Base-by-base conservation (phyloP, 2,888 invertebrate genomes). In the Stenichneumon culpator region DNA sequence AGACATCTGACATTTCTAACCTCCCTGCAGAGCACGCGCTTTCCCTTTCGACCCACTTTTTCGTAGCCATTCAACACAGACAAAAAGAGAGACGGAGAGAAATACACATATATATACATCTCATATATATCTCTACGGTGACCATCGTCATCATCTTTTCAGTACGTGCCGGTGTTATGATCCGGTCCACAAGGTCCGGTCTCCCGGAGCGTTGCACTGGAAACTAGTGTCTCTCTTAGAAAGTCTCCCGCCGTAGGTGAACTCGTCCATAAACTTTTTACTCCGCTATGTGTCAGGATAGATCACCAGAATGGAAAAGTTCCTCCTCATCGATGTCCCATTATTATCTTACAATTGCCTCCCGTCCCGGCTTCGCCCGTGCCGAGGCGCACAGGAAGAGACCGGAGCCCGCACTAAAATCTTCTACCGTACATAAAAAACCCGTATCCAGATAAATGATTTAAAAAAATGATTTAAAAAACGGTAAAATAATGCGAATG, bases 21-120 rank as follows among this genome's bases (percentile, higher is more conserved):
- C 65, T 75, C 75, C 72, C 68, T 68, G 44, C 77, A 65, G 77
- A 84, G 79, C 82, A 80, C 82, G 68, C 75, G 85, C 87, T 87
- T 87, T 87, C 87, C 87, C 87, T 86, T 87, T 87, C 87, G 87
- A 87, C 87, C 87, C 86, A 87, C 86, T 87, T 87, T 85, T 85
- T 73, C 77, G 67, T 16, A 83, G 68, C 82, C 80, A 83, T 86
- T 79, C 77, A 83, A 80, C 79, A 36, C 16, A 63, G 63, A 63
- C 28, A 32, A n/a, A 54, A 19, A 16, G 73, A 44, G 65, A 79
- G 70, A 70, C 65, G 60, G 54, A 52, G 67, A 69, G 52, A 74
- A 25, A 67, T 52, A 72, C 44, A 75, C 28, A 75, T 0, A 50
- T 16, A 70, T 22, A 44, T 47, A 32, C 32, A 32, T 32, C 32